Evolutionary conservation across 2,888 invertebrate genomes (phyloP).

Genomic region (Apotomis turbidana): DNA sequence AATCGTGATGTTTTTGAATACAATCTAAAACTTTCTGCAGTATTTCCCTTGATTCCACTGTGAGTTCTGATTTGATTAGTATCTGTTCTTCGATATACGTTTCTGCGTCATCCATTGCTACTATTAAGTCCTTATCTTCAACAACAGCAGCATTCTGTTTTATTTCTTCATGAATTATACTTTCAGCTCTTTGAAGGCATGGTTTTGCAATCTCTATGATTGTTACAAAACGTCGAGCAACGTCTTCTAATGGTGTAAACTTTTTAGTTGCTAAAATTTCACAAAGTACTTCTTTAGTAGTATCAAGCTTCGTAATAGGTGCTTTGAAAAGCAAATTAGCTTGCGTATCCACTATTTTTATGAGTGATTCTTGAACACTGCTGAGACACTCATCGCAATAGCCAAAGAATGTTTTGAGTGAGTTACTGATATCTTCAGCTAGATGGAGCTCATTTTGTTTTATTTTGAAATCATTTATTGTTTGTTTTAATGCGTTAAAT

Average conservation of each 20-base stretch:
- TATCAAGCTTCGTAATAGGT: constrained; percentile 57
- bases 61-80: constrained; percentile 37
- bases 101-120: constrained; percentile 55
- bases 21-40: constrained; percentile 55
- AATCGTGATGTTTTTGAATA: constrained; percentile 63
- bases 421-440: constrained; percentile 56
- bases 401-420: constrained; percentile 57
- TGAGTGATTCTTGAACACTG: constrained; percentile 57
- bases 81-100: constrained; percentile 51
- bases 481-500: constrained; percentile 59
- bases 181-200: constrained; percentile 49
- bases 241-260: constrained; percentile 47
- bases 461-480: constrained; percentile 60
- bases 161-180: constrained; percentile 56
- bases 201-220: constrained; percentile 53
- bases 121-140: constrained; percentile 49
- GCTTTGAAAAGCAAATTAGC: constrained; percentile 57
- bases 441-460: constrained; percentile 53
- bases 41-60: constrained; percentile 47
- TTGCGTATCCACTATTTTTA: constrained; percentile 62
- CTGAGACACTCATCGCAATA: constrained; percentile 61
- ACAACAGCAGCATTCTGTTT: constrained; percentile 44
- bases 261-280: constrained; percentile 45
- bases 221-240: constrained; percentile 46
- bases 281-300: constrained; percentile 46